Base-by-base conservation (phyloP, 1,140 invertebrate genomes). In the Aphis craccivora region DNA sequence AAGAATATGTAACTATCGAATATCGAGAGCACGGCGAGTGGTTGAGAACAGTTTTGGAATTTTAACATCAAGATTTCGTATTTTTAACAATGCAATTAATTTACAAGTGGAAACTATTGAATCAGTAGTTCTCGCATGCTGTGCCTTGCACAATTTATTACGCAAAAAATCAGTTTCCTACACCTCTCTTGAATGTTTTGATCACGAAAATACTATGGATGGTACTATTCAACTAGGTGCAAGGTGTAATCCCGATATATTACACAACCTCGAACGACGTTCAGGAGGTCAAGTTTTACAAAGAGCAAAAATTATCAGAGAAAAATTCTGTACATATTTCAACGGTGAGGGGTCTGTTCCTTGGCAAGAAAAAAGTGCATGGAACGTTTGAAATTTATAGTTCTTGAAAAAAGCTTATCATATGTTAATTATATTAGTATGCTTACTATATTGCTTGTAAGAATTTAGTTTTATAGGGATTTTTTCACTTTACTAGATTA, bases 81-180 rank as follows among this genome's bases (percentile, higher is more conserved):
- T 93, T 37, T 93, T 93, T 83, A 67, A 53, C 40, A 83, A 5
- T 81, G 37, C 76, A 86, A 93, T 93, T 45, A 93, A 93, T 86
- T 53, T 86, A 53, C 40, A 83, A 4, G 35, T 83, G 91, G 94
- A 94, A 94, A 95, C 94, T 45, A 95, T 94, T 45, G 94, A 94
- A 87, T 94, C 94, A 86, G 94, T 95, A 91, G 94, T 95, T 91
- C 93, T 94, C 14, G 94, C 95, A 30, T 94, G 94, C 81, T 93
- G 94, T 88, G 93, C 93, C 35, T 93, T 95, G 67, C 95, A 95
- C 91, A 95, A 95, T 93, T 95, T 94, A 94, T 91, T 95, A 35
- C 93, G 94, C 30, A 93, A 90, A 94, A 90, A 55, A 90, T 90
- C 89, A 55, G 51, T 55, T 90, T 55, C 60, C 51, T 55, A 90